A percentile compares a stretch with the other conserved stretches of the same genome.
phyloP scores from a whole-genome alignment of 2,113 vertebrate genomes.

The Cryptoleucopteryx plumbea region DNA sequence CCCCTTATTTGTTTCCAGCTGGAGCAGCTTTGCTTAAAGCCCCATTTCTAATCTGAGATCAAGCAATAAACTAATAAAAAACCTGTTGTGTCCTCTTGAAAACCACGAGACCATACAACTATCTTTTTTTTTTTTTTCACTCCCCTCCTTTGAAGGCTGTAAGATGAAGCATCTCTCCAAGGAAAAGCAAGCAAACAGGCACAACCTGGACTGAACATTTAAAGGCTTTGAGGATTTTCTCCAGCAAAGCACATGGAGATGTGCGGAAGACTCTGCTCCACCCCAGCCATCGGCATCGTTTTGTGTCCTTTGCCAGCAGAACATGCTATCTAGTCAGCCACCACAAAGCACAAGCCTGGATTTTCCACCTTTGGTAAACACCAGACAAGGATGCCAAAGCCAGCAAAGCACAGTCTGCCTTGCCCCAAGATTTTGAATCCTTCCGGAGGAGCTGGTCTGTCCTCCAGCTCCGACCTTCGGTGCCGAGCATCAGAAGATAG shows the following conservation, averaged over 20 bases:
- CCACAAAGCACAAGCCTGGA: neutral
- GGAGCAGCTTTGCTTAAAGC: conserved; percentile 7
- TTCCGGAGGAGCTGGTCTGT: neutral
- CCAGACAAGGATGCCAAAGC: fast-evolving
- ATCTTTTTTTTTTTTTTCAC: neutral
- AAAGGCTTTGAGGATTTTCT: neutral
- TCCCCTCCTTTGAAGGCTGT: neutral
- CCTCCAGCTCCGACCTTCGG: neutral
- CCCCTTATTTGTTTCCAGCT: neutral
- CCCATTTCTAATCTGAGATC: neutral
- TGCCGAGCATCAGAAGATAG: neutral
- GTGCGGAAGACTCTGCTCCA: neutral
- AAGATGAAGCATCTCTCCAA: neutral
- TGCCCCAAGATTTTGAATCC: no score
- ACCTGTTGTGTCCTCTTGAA: neutral
- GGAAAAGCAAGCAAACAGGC: neutral
- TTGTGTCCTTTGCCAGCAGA: neutral
- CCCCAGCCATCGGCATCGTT: fast-evolving
- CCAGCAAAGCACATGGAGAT: neutral
- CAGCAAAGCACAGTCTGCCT: neutral
- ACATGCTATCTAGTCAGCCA: fast-evolving
- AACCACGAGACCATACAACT: neutral
- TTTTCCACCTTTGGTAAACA: neutral
- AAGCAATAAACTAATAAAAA: neutral
- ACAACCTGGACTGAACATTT: neutral